Conservation (phyloP, 2,113 vertebrate genomes). For the Bostrychus sinensis region DNA sequence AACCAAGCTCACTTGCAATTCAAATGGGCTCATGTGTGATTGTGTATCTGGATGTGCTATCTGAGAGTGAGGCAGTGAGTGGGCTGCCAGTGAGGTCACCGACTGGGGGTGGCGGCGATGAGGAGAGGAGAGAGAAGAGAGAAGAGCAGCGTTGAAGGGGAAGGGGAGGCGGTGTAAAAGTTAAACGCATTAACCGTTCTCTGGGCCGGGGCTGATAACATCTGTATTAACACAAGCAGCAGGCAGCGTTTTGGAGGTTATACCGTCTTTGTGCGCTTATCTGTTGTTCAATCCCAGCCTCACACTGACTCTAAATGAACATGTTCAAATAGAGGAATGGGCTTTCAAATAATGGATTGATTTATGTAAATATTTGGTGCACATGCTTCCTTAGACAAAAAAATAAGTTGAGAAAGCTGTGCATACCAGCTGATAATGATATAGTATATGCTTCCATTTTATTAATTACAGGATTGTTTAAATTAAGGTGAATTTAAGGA, state of each 20-base stretch:
- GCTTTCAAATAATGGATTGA: slow-evolving; percentile 32
- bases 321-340: slow-evolving; percentile 18
- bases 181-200: slow-evolving; percentile 55
- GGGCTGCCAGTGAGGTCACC: slow-evolving; percentile 64
- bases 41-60: slow-evolving; percentile 60
- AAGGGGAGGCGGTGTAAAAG: slow-evolving; percentile 53
- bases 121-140: slow-evolving; percentile 21
- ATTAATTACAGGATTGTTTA: too few species aligned
- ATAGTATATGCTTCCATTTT: background rate
- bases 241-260: slow-evolving; percentile 54
- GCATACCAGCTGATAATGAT: background rate
- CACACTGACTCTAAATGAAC: slow-evolving; percentile 37
- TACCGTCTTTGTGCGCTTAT: slow-evolving; percentile 57
- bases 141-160: slow-evolving; percentile 27
- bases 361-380: slow-evolving; percentile 41
- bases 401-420: slow-evolving; percentile 1
- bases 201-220: slow-evolving; percentile 51
- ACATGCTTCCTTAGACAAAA: slow-evolving; percentile 10
- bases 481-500: too few species aligned
- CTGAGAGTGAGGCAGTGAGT: slow-evolving; percentile 63
- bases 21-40: slow-evolving; percentile 65
- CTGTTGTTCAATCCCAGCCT: slow-evolving; percentile 29
- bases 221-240: slow-evolving; percentile 35
- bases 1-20: slow-evolving; percentile 65
- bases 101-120: slow-evolving; percentile 60